Conservation (phyloP, 1,140 invertebrate genomes). For the Hyles euphorbiae region DNA sequence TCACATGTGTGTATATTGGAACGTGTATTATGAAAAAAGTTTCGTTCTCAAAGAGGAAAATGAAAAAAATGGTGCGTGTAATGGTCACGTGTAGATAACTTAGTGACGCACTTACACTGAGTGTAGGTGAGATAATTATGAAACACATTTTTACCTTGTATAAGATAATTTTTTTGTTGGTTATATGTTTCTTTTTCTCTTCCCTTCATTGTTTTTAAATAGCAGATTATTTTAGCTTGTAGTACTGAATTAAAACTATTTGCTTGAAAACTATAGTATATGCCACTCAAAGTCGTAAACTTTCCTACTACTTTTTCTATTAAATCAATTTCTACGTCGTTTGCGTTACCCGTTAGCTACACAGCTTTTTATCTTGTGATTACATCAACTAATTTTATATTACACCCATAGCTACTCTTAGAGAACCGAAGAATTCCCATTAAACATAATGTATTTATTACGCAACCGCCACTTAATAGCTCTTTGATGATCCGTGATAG, state of each 20-base stretch:
- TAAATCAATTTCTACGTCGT: slow-evolving; percentile 7
- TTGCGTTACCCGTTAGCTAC: slow-evolving; percentile 31
- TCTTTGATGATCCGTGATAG: slow-evolving; percentile 10
- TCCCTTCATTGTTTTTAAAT: too few species aligned
- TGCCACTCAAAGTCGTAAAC: too few species aligned
- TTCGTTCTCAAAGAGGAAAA: slow-evolving; percentile 50
- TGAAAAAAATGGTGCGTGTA: slow-evolving; percentile 51
- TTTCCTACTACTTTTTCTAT: too few species aligned
- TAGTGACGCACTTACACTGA: slow-evolving; percentile 8
- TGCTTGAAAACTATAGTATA: too few species aligned
- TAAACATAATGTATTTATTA: slow-evolving; percentile 40
- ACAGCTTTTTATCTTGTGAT: slow-evolving; percentile 34
- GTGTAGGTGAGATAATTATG: slow-evolving; percentile 19
- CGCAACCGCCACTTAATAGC: slow-evolving; percentile 21
- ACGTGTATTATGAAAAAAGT: slow-evolving; percentile 44
- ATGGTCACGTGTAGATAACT: slow-evolving; percentile 1
- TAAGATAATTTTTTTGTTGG: too few species aligned
- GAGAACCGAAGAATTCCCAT: slow-evolving; percentile 41
- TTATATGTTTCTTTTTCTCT: too few species aligned
- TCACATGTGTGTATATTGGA: slow-evolving; percentile 15
- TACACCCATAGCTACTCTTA: slow-evolving; percentile 31
- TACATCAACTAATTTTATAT: slow-evolving; percentile 43
- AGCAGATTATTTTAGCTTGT: too few species aligned
- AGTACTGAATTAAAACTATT: too few species aligned
- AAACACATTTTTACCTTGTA: too few species aligned